phyloP scores from a whole-genome alignment of 2,888 invertebrate genomes.

The Andrena minutula region DNA sequence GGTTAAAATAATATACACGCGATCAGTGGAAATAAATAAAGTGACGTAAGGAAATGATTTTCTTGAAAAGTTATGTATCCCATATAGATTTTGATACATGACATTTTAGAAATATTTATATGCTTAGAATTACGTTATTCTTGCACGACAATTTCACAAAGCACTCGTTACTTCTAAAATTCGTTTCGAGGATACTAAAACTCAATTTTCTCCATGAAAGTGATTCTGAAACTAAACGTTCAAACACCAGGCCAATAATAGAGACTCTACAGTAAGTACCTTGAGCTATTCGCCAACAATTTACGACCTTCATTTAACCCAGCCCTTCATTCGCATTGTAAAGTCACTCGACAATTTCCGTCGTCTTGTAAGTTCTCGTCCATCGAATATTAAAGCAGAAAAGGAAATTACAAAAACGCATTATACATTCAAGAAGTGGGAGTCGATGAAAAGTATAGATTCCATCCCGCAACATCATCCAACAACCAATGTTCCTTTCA shows the following conservation, averaged over 20 bases:
- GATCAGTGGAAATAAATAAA: no score
- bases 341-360: slow-evolving; percentile 21
- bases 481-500: neutral
- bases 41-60: no score
- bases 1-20: no score
- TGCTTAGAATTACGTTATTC: no score
- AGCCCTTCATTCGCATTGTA: neutral
- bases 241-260: neutral
- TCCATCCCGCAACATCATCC: neutral
- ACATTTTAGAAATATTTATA: no score
- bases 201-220: no score
- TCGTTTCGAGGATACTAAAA: no score
- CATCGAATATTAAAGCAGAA: slow-evolving; percentile 5
- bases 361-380: neutral
- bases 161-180: no score
- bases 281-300: neutral
- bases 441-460: slow-evolving; percentile 29
- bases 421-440: neutral
- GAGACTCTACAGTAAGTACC: neutral
- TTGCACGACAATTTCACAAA: no score
- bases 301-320: neutral
- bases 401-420: neutral
- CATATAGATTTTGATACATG: no score
- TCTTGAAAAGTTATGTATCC: no score
- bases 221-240: neutral